phyloP scores from a whole-genome alignment of 2,888 invertebrate species.

The Ochropleura leucogaster region DNA sequence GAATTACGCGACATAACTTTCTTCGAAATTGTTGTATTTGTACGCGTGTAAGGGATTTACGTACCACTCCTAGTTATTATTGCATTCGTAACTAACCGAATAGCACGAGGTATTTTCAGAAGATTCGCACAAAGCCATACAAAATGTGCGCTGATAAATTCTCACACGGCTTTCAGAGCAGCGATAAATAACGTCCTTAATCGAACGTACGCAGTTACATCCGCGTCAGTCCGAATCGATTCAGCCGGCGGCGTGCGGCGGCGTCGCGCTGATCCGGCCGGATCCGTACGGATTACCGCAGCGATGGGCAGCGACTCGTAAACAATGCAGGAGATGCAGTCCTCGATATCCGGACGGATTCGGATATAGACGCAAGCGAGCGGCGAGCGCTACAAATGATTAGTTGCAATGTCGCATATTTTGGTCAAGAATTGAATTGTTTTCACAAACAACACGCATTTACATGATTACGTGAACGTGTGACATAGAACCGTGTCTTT shows the following conservation, averaged over 20 bases:
- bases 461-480: too few species aligned
- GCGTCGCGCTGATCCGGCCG: conserved; percentile 19
- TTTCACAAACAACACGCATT: background rate
- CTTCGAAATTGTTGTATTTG: conserved; percentile 10
- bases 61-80: conserved; percentile 6
- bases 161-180: conserved; percentile 9
- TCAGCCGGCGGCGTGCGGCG: conserved; percentile 11
- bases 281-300: conserved; percentile 29
- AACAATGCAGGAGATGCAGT: conserved; percentile 50
- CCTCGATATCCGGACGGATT: conserved; percentile 9
- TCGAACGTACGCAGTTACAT: conserved; percentile 38
- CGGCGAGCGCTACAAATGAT: conserved; percentile 6
- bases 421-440: background rate
- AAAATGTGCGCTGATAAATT: conserved; percentile 4
- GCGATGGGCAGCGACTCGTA: conserved; percentile 32
- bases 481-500: too few species aligned
- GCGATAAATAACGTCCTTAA: conserved; percentile 39
- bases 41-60: conserved; percentile 10
- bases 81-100: background rate
- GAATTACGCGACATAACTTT: conserved; percentile 2
- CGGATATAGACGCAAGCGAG: conserved; percentile 9
- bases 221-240: conserved; percentile 26
- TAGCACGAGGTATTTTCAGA: background rate
- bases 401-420: conserved; percentile 9
- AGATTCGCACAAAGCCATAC: conserved; percentile 6